Base-by-base conservation (phyloP, 2,888 invertebrate genomes). In the Drosophila ustulata region DNA sequence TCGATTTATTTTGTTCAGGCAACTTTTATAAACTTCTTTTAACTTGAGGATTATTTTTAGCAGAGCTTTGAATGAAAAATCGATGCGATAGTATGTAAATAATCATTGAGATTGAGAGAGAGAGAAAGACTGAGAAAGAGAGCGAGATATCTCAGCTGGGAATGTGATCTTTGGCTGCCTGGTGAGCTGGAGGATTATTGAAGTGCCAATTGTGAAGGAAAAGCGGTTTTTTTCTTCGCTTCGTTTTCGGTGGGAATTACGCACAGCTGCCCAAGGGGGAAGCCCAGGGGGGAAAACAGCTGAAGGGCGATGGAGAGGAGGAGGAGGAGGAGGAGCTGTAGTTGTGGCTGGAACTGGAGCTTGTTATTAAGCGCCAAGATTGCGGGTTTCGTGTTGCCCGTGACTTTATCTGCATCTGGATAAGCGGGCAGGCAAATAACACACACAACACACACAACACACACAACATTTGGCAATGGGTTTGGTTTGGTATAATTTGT, bases 351-450 rank as follows among this genome's bases (percentile, higher is more conserved):
- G 32, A 43, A 50, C 26, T 55, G 56, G 18, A 55, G 51, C 61
- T 65, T 75, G 75, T 75, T 74, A 69, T 75, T 75, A 78, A 55
- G 64, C 64, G 45, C 39, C 26, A 39, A 78, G 74, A 75, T 75
- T 75, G 74, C 64, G 26, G 68, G 59, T 74, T 74, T 53, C 47
- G 56, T 23, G 49, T 61, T 47, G 51, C 43, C 30, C 46, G 51
- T 56, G 56, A 70, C 57, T 71, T 71, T 71, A 74, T 64, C 78
- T 64, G 74, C 64, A 74, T 58, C 66, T 77, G 61, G 77, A 61
- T 51, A 69, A 77, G 52, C 62, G 46, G 5, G 13, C 11, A 23
- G 8, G 28, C n/a, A 52, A 52, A 7, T 28, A 6, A 32, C 9
- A 13, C 23, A 53, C 18, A 26, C 25, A 41, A 41, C 9, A 13